A percentile compares a stretch with the other conserved stretches of the same genome.
Evolutionary conservation across 2,113 vertebrate species (phyloP).

Genomic region (Rutilus rutilus): DNA sequence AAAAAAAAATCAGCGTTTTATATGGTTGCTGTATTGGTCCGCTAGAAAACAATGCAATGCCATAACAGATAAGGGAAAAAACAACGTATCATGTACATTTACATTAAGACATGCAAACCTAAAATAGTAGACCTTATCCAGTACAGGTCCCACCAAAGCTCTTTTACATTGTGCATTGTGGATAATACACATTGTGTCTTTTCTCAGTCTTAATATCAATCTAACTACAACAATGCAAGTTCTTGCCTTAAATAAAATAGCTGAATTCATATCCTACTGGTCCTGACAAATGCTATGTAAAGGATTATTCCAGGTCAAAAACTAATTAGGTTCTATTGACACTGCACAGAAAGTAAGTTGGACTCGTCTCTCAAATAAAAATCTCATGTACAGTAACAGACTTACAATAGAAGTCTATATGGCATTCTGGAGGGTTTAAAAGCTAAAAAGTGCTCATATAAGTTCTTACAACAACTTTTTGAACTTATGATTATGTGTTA

Average conservation of each 20-base stretch:
- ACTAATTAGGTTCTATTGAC: background rate
- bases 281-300: background rate
- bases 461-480: background rate
- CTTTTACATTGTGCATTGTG: background rate
- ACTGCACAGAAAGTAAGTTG: background rate
- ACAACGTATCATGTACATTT: conserved; percentile 57
- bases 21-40: conserved; percentile 75
- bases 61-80: conserved; percentile 63
- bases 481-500: background rate
- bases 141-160: background rate
- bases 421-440: background rate
- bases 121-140: background rate
- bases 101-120: conserved; percentile 60
- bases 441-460: background rate
- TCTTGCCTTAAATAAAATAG: background rate
- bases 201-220: background rate
- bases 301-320: background rate
- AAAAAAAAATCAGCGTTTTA: conserved; percentile 41
- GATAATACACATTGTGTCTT: background rate
- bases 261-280: background rate
- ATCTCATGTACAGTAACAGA: background rate
- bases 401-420: background rate
- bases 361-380: background rate
- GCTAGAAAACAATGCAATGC: conserved; percentile 68
- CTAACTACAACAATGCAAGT: background rate